Percentiles rank a stretch among this genome's conserved stretches.
Evolutionary conservation across 2,113 vertebrate genomes (phyloP).

Genomic region (Trinectes maculatus): DNA sequence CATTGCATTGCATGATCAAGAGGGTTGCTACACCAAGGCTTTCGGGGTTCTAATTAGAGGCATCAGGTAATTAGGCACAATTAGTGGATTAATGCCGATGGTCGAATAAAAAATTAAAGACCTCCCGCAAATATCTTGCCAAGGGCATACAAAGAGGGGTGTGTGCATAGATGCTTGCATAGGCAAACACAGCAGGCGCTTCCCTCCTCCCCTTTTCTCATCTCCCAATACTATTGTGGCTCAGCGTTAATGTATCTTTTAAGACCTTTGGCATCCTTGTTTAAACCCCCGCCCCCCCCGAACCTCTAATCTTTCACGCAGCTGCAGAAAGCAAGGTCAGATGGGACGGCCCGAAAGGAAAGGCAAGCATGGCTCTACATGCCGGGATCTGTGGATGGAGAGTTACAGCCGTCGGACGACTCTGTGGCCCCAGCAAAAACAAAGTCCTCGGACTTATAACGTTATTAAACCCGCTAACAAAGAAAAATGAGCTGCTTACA

Average conservation of each 20-base stretch:
- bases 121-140: slow-evolving; percentile 56
- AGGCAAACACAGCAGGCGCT: slow-evolving; percentile 7
- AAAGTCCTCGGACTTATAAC: slow-evolving; percentile 47
- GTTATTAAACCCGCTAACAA: slow-evolving; percentile 50
- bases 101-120: slow-evolving; percentile 53
- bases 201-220: slow-evolving; percentile 17
- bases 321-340: slow-evolving; percentile 54
- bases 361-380: slow-evolving; percentile 15
- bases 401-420: slow-evolving; percentile 1
- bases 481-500: slow-evolving; percentile 67
- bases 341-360: slow-evolving; percentile 21
- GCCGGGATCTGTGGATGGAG: slow-evolving; percentile 11
- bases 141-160: slow-evolving; percentile 38
- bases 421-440: slow-evolving; percentile 35
- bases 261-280: slow-evolving; percentile 42
- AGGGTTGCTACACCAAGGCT: slow-evolving; percentile 17
- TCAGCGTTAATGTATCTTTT: slow-evolving; percentile 65
- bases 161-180: background rate
- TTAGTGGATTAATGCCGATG: slow-evolving; percentile 60
- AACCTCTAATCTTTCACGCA: slow-evolving; percentile 55
- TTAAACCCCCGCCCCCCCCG: slow-evolving; percentile 40
- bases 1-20: slow-evolving; percentile 9
- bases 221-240: slow-evolving; percentile 28
- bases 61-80: slow-evolving; percentile 68
- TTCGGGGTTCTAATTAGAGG: slow-evolving; percentile 55